Evolutionary conservation across 1,140 invertebrate genomes (phyloP).

Genomic region (Lucilia cuprina): DNA sequence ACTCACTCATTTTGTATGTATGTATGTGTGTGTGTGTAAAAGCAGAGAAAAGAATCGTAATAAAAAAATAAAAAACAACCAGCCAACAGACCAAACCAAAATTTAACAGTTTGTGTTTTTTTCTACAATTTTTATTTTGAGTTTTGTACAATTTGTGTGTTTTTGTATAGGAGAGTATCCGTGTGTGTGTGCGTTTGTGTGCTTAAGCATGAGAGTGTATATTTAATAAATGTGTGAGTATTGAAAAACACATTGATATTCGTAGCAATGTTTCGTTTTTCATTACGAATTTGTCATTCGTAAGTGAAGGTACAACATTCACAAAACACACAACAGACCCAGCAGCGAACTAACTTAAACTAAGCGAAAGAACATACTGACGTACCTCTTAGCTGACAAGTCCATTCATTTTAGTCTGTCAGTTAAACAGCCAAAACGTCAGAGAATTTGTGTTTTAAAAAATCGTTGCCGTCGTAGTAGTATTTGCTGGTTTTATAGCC

Average conservation of each 20-base stretch:
- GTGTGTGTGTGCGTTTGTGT: neutral
- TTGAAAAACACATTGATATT: constrained; percentile 28
- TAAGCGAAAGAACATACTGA: neutral
- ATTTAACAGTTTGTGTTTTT: neutral
- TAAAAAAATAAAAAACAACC: neutral
- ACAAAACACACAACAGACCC: constrained; percentile 16
- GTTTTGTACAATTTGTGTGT: constrained; percentile 22
- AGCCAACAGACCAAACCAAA: neutral
- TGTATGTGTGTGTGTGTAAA: neutral
- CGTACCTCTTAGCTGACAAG: too few relatives aligned
- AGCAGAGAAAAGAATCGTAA: neutral
- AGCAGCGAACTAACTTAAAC: neutral
- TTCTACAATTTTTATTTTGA: neutral
- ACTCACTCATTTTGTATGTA: too few relatives aligned
- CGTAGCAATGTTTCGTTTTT: constrained; percentile 40
- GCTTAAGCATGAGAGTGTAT: neutral
- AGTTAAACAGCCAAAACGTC: too few relatives aligned
- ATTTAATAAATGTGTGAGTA: neutral
- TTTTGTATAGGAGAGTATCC: neutral
- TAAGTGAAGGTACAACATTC: constrained; percentile 57
- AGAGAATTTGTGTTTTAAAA: neutral
- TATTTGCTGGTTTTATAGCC: neutral
- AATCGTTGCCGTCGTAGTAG: too few relatives aligned
- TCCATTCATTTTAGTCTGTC: too few relatives aligned
- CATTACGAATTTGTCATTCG: constrained; percentile 63